Conservation (phyloP, 2,888 invertebrate species). For the Amiota mariae region DNA sequence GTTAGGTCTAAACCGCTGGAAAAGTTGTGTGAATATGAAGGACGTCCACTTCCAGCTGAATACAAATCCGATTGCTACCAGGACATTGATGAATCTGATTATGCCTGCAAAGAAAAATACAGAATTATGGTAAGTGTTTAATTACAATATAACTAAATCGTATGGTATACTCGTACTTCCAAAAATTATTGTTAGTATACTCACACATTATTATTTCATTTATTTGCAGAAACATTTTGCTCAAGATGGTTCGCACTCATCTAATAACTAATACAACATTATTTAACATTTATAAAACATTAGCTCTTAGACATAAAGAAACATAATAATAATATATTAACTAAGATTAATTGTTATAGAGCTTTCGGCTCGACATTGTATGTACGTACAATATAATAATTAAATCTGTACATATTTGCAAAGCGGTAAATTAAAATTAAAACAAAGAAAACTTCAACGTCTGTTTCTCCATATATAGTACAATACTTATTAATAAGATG, state of each 20-base stretch:
- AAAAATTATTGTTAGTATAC: conserved; percentile 2
- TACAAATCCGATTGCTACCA: conserved; percentile 87
- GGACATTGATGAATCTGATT: conserved; percentile 85
- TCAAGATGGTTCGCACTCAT: conserved; percentile 69
- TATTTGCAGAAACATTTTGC: conserved; percentile 76
- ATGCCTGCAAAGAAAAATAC: conserved; percentile 86
- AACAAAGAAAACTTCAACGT: too few relatives aligned
- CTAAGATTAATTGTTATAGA: too few relatives aligned
- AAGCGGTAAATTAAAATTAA: too few relatives aligned
- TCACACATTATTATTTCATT: conserved; percentile 45
- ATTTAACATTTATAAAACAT: conserved; percentile 21
- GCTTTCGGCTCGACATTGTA: too few relatives aligned
- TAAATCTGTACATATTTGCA: too few relatives aligned
- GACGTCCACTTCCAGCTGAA: conserved; percentile 80
- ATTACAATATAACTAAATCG: not conserved
- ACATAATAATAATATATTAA: too few relatives aligned
- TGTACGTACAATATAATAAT: too few relatives aligned
- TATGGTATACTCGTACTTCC: too few relatives aligned
- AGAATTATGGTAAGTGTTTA: conserved; percentile 81
- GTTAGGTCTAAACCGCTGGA: conserved; percentile 79
- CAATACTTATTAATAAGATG: too few relatives aligned
- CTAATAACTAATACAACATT: conserved; percentile 45
- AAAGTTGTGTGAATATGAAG: conserved; percentile 84
- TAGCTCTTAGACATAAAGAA: too few relatives aligned
- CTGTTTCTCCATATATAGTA: too few relatives aligned